These are phyloP conservation scores for Dermatophagoides farinae DNA, from an alignment of 1,140 invertebrate species.

Conservation along the genomic window DNA sequence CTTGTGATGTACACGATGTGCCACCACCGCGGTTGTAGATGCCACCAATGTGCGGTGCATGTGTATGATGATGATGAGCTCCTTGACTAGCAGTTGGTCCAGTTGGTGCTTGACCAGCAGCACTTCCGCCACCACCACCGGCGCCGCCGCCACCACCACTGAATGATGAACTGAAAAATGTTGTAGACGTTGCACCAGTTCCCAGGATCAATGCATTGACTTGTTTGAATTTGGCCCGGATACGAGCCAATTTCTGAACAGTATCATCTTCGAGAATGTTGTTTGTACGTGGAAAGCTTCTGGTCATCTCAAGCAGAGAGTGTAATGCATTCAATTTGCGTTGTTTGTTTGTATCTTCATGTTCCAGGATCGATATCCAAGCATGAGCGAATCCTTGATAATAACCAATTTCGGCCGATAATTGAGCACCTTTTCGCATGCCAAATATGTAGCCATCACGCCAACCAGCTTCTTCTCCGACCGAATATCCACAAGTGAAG, in stretches of 20 bases:
- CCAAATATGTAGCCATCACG: slow-evolving; percentile 22
- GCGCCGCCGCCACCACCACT: neutral
- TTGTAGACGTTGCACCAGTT: neutral
- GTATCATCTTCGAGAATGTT: slow-evolving; percentile 19
- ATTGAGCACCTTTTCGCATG: slow-evolving; percentile 20
- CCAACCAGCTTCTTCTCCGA: slow-evolving; percentile 23
- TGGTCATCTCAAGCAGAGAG: slow-evolving; percentile 21
- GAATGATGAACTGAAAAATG: neutral
- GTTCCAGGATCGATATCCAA: slow-evolving; percentile 19
- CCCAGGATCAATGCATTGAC: slow-evolving; percentile 13
- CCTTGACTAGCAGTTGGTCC: neutral
- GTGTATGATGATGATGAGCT: no score
- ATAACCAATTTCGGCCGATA: slow-evolving; percentile 22
- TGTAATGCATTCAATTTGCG: neutral
- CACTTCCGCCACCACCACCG: neutral
- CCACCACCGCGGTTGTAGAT: neutral
- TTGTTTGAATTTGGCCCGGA: slow-evolving; percentile 20
- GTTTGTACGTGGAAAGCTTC: slow-evolving; percentile 21
- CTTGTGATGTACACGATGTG: neutral
- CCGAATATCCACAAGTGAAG: slow-evolving; percentile 21
- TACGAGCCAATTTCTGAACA: slow-evolving; percentile 12
- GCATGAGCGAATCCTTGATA: slow-evolving; percentile 22
- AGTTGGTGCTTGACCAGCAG: neutral
- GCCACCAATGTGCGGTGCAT: no score
- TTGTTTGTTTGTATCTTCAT: neutral